Evolutionary conservation across 2,797 vertebrate species (phyloP), one percentile per base, ranked within the genome.

Genomic region (Catostomus latipinnis): DNA sequence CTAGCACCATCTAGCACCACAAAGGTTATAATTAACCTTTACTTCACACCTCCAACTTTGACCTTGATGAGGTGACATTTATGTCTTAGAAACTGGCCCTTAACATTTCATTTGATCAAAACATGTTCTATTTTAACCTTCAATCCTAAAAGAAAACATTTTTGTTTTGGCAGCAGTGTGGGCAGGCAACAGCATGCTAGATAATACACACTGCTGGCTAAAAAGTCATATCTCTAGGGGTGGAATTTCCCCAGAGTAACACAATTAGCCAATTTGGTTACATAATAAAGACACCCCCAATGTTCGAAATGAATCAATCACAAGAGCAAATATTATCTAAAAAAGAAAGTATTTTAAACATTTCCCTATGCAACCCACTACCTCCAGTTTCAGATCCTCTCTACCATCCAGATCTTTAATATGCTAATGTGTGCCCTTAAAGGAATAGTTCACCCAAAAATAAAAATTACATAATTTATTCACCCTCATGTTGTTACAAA

Each of bases 101-200:
- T 34, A 34, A 34, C 3, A 34, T 34, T 34, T 34, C 34, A 34
- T 34, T 34, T 34, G 34, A 34, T 34, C 34, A 34, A 34, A 34
- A 34, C 4, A 34, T 34, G 34, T 53, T 69, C 53, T 77, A 52
- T 61, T 61, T 78, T 71, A 62, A 18, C 7, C 7, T 71, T 70
- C 57, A 74, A 43, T 52, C 16, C 8, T 10, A 62, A 14, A 74
- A 74, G 46, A 74, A 74, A 62, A 52, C 18, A 43, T 9, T 46
- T 69, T 46, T 63, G 57, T 71, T 71, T 78, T 54, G 57, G 10
- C 62, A 62, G 76, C n/a, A 63, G 58, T 45, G 4, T n/a, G 71
- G 67, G 54, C 76, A 78, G n/a, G 76, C 57, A 71, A 71, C 57
- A 54, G 67, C 76, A 71, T 18, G 76, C 58, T 45, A 6, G 18